These are phyloP conservation scores for Sceliomorpha sp. DNA, from an alignment of 2,888 invertebrate genomes.

Conservation along the genomic window DNA sequence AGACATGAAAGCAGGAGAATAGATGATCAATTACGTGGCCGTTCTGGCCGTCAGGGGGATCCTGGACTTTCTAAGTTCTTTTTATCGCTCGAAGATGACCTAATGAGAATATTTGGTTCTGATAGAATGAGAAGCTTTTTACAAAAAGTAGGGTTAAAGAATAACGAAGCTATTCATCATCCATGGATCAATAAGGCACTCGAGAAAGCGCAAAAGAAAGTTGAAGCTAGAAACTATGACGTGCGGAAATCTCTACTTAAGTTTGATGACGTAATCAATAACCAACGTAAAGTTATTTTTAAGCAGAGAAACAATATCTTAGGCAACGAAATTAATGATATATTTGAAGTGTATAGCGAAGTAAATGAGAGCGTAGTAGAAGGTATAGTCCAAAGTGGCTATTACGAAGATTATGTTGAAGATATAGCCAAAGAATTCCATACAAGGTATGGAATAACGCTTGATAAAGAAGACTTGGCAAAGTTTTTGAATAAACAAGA, in stretches of 20 bases:
- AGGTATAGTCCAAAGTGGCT: slow-evolving; percentile 31
- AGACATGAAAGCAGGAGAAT: slow-evolving; percentile 32
- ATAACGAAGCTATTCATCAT: slow-evolving; percentile 23
- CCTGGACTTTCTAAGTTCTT: slow-evolving; percentile 32
- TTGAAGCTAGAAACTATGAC: slow-evolving; percentile 23
- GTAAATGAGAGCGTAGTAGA: slow-evolving; percentile 28
- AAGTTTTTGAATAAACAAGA: slow-evolving; percentile 18
- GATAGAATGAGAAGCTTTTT: slow-evolving; percentile 37
- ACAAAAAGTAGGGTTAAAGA: slow-evolving; percentile 23
- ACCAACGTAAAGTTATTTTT: slow-evolving; percentile 32
- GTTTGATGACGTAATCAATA: slow-evolving; percentile 36
- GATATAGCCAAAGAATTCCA: slow-evolving; percentile 33
- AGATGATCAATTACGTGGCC: slow-evolving; percentile 30
- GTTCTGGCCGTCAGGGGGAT: slow-evolving; percentile 32
- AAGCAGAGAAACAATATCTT: slow-evolving; percentile 30
- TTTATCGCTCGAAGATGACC: slow-evolving; percentile 32
- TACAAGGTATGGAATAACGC: slow-evolving; percentile 31
- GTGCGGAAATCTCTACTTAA: slow-evolving; percentile 23
- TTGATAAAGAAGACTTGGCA: slow-evolving; percentile 23
- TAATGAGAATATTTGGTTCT: slow-evolving; percentile 36
- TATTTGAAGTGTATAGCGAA: slow-evolving; percentile 28
- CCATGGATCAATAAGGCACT: slow-evolving; percentile 26
- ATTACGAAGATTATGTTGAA: slow-evolving; percentile 27
- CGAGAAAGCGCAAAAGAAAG: slow-evolving; percentile 28
- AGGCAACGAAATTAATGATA: slow-evolving; percentile 30